These are phyloP conservation scores for Catagonus wagneri DNA, from an alignment of 2,113 vertebrate species.

Conservation along the genomic window DNA sequence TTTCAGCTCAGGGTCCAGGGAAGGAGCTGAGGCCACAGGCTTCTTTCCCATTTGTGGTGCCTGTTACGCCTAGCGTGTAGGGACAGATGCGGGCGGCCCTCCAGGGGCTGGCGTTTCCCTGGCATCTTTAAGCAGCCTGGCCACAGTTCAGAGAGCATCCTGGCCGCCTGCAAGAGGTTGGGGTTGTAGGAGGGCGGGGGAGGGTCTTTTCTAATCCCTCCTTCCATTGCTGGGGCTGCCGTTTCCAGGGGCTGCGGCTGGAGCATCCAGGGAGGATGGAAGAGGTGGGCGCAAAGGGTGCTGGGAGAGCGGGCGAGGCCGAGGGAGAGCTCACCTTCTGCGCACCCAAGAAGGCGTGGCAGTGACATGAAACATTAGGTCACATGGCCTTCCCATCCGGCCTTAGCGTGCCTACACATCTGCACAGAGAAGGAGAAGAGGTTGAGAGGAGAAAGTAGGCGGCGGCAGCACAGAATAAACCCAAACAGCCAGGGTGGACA, in stretches of 20 bases:
- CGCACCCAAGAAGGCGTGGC: conserved; percentile 99
- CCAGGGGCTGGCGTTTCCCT: background rate
- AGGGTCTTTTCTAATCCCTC: background rate
- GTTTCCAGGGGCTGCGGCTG: background rate
- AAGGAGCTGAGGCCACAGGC: background rate
- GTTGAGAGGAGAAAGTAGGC: conserved; percentile 90
- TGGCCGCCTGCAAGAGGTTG: background rate
- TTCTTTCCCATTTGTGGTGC: background rate
- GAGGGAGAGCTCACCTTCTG: conserved; percentile 97
- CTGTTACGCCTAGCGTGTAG: background rate
- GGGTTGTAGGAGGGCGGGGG: background rate
- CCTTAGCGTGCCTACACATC: conserved; percentile 99
- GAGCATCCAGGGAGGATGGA: conserved; percentile 45
- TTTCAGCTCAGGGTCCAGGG: background rate
- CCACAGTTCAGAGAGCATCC: background rate
- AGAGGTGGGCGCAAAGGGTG: conserved; percentile 61
- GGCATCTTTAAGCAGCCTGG: conserved; percentile 19
- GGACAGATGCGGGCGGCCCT: background rate
- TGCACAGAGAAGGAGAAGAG: conserved; percentile 95
- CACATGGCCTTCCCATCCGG: conserved; percentile 99
- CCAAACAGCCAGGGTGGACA: conserved; percentile 84
- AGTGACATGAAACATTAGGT: conserved; percentile 99
- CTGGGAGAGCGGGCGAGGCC: conserved; percentile 81
- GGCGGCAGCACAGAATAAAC: conserved; percentile 87
- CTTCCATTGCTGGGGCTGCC: background rate